phyloP scores from a whole-genome alignment of 2,113 vertebrate species.

The Pao palembangensis region DNA sequence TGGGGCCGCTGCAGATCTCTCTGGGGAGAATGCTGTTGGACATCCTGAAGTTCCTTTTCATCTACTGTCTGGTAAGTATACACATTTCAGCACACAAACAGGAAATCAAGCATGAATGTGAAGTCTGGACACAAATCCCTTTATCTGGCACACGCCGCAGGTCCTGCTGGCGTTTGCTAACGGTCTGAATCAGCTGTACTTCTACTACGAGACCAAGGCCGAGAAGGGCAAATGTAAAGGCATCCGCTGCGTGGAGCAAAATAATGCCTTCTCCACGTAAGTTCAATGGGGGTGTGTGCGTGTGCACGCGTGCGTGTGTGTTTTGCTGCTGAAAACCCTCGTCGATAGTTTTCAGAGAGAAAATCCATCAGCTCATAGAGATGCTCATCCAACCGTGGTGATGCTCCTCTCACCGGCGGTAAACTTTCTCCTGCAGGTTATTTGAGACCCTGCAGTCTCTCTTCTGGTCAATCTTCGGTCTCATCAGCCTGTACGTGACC shows the following conservation, averaged over 20 bases:
- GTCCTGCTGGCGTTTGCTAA: conserved; percentile 94
- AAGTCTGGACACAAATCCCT: background rate
- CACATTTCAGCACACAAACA: background rate
- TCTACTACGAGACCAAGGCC: conserved; percentile 96
- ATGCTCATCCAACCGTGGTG: background rate
- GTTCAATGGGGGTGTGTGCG: conserved; percentile 42
- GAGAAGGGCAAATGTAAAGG: conserved; percentile 91
- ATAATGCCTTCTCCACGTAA: conserved; percentile 99
- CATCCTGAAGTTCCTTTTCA: conserved; percentile 99
- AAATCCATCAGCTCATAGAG: background rate
- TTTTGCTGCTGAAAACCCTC: too few species aligned
- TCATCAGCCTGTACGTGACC: conserved; percentile 95
- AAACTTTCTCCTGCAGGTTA: conserved; percentile 74
- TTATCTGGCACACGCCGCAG: conserved; percentile 23
- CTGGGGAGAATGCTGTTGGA: conserved; percentile 97
- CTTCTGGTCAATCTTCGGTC: conserved; percentile 98
- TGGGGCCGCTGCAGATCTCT: conserved; percentile 97
- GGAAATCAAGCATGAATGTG: background rate
- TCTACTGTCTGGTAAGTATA: conserved; percentile 90
- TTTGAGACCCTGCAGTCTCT: conserved; percentile 97
- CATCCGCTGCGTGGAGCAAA: conserved; percentile 96
- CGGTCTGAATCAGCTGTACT: conserved; percentile 98
- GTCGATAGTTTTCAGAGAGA: background rate
- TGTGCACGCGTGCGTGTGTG: too few species aligned
- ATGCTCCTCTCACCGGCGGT: too few species aligned